phyloP scores from a whole-genome alignment of 2,797 vertebrate species.

The Dendrocincla tyrannina region DNA sequence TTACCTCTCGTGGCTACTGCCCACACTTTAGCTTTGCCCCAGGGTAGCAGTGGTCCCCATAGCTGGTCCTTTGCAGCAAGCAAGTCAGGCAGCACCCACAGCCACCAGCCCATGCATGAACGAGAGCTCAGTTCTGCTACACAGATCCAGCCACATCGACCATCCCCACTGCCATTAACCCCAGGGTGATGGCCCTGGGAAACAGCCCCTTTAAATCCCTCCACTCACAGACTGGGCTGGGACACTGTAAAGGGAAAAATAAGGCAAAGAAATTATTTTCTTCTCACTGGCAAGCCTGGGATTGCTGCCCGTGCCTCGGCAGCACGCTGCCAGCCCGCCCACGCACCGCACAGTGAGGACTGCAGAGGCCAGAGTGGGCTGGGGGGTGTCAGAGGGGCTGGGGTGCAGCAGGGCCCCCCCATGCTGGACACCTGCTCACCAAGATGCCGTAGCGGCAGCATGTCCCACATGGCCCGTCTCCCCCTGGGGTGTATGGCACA shows the following conservation, averaged over 20 bases:
- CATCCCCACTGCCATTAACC: not conserved
- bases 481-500: not conserved
- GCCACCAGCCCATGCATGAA: fast-evolving
- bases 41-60: not conserved
- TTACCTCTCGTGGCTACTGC: fast-evolving
- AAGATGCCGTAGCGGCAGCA: fast-evolving
- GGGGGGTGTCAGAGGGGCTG: not conserved
- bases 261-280: constrained; percentile 62
- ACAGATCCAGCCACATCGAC: not conserved
- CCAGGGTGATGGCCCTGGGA: fast-evolving
- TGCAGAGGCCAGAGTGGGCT: not conserved
- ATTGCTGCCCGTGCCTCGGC: constrained; percentile 51
- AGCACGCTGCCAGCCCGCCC: constrained; percentile 22
- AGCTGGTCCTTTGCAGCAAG: fast-evolving
- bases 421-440: not conserved
- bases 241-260: constrained; percentile 34
- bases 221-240: not conserved
- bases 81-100: not conserved
- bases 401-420: fast-evolving
- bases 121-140: not conserved
- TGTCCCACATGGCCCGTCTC: fast-evolving
- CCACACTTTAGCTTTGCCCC: not conserved
- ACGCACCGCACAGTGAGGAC: not conserved
- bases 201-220: constrained; percentile 52
- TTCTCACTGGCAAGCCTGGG: constrained; percentile 48